Conservation (phyloP, 2,888 invertebrate genomes). For the Cataglyphis rosenhaueri region DNA sequence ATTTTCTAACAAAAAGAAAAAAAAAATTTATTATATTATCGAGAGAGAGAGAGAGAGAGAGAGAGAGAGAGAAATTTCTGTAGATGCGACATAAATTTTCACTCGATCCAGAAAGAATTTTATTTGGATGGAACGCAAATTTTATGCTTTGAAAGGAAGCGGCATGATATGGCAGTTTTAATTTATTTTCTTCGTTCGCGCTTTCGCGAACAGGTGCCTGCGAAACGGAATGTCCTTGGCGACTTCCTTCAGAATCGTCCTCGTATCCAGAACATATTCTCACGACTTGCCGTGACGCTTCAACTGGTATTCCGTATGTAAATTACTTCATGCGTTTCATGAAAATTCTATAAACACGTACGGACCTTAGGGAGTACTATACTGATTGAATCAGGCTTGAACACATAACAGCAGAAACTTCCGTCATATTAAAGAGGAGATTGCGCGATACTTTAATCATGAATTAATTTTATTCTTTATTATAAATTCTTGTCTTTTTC, state of each 20-base stretch:
- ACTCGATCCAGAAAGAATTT: slow-evolving; percentile 17
- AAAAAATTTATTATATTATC: not conserved
- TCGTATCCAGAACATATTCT: slow-evolving; percentile 28
- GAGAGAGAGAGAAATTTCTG: not conserved
- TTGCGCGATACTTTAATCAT: not conserved
- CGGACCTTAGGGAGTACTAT: slow-evolving; percentile 49
- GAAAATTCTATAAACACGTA: slow-evolving; percentile 64
- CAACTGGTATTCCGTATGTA: slow-evolving; percentile 65
- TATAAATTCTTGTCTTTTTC: not conserved
- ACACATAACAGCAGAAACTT: slow-evolving; percentile 8
- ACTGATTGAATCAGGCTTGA: slow-evolving; percentile 48
- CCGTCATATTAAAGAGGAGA: not conserved
- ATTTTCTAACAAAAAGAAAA: not conserved
- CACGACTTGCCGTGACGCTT: slow-evolving; percentile 46
- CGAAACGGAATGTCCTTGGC: slow-evolving; percentile 25
- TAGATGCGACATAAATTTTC: slow-evolving; percentile 18
- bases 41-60: not conserved
- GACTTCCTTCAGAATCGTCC: slow-evolving; percentile 1
- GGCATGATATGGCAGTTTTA: slow-evolving; percentile 62
- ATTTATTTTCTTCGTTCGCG: slow-evolving; percentile 69
- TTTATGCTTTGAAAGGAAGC: slow-evolving; percentile 68
- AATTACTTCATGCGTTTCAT: slow-evolving; percentile 61
- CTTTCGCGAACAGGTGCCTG: not conserved
- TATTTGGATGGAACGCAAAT: slow-evolving; percentile 69
- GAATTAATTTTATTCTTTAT: not conserved